Evolutionary conservation across 2,888 invertebrate species (phyloP), one percentile per base, ranked within the genome.

Genomic region (Sminthurinus aureus): DNA sequence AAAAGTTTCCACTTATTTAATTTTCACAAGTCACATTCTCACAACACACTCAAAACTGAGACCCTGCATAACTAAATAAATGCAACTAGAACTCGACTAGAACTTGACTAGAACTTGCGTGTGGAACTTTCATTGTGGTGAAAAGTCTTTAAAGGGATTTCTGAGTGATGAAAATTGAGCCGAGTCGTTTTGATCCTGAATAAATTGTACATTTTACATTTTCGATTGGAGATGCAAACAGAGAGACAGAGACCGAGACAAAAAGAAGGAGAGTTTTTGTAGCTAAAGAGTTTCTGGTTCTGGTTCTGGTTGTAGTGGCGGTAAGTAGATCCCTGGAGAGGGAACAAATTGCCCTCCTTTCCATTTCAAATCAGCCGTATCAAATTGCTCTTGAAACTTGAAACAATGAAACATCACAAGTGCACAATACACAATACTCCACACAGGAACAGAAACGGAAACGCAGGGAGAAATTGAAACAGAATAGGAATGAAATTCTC

Each of bases 311-410:
- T 75, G 75, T 75, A 75, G 75, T 75, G 75, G 51, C 75, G 75
- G 75, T 75, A 75, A 75, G 76, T 58, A 58, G 76, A 58, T 51
- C 76, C 76, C 76, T 76, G 20, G 76, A 58, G 76, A 58, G 58
- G 52, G 9, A 9, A 76, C 76, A 76, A 76, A 76, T 76, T 76
- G 76, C 58, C 58, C 76, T 76, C 76, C 20, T 76, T 76, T n/a
- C 75, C 75, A 18, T 50, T 51, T 26, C 75, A 50, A 74, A 38
- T 18, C 51, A 75, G 75, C 18, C 75, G n/a, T 50, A 76, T 76
- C 58, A 76, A 76, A 76, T 76, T 76, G 76, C 76, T 76, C 76
- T 58, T 58, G 76, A 76, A 76, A n/a, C 76, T 58, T 58, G 76
- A 38, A 38, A 76, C 76, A 76, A 76, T 52, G 76, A 76, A 76